These are phyloP conservation scores for Ranitomeya imitator DNA, from an alignment of 2,113 vertebrate species.

Conservation along the genomic window DNA sequence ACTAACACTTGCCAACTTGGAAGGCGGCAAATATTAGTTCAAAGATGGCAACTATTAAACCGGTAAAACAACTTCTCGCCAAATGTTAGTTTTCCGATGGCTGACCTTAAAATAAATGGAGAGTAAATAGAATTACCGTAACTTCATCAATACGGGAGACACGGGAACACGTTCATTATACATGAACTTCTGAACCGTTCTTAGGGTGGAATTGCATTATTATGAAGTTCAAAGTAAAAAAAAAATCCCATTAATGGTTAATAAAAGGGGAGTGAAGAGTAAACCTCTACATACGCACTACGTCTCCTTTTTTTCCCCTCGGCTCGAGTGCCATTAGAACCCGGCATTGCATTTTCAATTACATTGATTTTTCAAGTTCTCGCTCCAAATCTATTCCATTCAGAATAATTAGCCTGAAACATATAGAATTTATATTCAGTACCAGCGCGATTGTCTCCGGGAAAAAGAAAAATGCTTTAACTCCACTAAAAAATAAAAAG, in stretches of 20 bases:
- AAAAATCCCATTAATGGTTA: background rate
- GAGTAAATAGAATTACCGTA: constrained; percentile 49
- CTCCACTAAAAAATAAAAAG: background rate
- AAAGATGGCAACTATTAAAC: background rate
- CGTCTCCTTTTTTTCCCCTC: background rate
- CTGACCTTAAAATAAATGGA: no score
- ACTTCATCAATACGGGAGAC: background rate
- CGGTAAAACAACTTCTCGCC: constrained; percentile 1
- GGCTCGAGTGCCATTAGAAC: background rate
- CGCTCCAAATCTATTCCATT: constrained; percentile 45
- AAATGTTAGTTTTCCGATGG: background rate
- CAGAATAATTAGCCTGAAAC: constrained; percentile 52
- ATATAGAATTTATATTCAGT: constrained; percentile 54
- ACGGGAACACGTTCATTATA: constrained; percentile 5
- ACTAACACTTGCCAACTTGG: background rate
- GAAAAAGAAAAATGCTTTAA: background rate
- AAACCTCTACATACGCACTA: background rate
- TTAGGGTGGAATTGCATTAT: constrained; percentile 50
- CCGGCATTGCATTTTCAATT: constrained; percentile 49
- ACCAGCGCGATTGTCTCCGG: constrained; percentile 18
- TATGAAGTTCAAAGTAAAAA: background rate
- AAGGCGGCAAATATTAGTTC: background rate
- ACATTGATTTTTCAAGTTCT: constrained; percentile 52
- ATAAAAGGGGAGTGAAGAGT: constrained; percentile 6
- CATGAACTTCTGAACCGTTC: constrained; percentile 48